Evolutionary conservation across 2,113 vertebrate genomes (phyloP), one percentile per base, ranked within the genome.

Genomic region (Capreolus pygargus): DNA sequence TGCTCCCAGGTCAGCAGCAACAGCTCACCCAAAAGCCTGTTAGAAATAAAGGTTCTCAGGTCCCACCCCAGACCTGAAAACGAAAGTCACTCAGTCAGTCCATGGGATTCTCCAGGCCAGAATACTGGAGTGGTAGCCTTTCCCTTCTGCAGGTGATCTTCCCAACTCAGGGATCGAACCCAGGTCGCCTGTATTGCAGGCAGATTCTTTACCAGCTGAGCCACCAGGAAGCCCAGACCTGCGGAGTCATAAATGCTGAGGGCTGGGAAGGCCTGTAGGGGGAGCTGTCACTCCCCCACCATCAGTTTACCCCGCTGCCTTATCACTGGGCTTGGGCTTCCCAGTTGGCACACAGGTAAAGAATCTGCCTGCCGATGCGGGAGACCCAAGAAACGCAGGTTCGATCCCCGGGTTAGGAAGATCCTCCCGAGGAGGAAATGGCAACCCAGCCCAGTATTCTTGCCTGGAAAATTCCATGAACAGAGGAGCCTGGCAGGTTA

Each of bases 1-100:
- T 1, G 23, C 4, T 1, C 54, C n/a, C 3, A 39, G 33, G 60
- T 21, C 54, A 36, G 45, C 5, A 3, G 36, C 7, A 30, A 2
- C 27, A 9, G 39, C 15, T 52, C 45, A 1, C 33, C 36, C 2
- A 0, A 50, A n/a, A 45, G 58, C 6, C 7, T 5, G 2, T 43
- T 47, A 27, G 58, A 54, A 95, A 93, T 30, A 19, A 47, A 82
- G 21, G 55, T 52, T 64, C 50, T 28, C 3, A 0, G 89, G 50
- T 19, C 17, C 9, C 39, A 33, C 1, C 43, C 30, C 33, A 9
- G 10, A 23, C 67, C 19, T 70, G 67, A 70, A 70, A 39, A 70
- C 21, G n/a, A 70, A 70, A 70, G n/a, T 70, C n/a, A 23, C 19
- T 70, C 67, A 70, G 19, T 39, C 67, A 70, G 67, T 70, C 67